These are phyloP conservation scores for Opisthocomus hoazin DNA, from an alignment of 2,113 vertebrate species.

Conservation along the genomic window DNA sequence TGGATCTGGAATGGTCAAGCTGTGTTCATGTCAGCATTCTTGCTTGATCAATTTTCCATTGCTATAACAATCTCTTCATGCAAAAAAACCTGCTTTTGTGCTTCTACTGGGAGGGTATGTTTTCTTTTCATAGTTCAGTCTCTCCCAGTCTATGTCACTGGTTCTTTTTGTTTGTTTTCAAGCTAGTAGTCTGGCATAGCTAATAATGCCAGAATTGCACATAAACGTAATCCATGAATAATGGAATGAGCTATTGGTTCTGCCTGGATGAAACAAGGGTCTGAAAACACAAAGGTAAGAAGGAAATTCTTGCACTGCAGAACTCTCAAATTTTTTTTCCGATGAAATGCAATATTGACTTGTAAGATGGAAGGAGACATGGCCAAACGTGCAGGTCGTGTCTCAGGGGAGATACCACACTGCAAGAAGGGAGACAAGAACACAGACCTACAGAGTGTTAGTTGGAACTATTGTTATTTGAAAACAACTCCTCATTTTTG, in stretches of 20 bases:
- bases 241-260: neutral
- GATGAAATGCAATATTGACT: neutral
- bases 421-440: rapidly evolving
- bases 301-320: neutral
- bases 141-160: neutral
- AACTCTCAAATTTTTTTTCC: neutral
- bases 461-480: neutral
- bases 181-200: neutral
- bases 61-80: neutral
- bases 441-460: neutral
- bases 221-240: neutral
- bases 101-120: neutral
- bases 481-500: neutral
- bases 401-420: neutral
- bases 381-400: neutral
- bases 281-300: neutral
- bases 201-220: neutral
- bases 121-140: neutral
- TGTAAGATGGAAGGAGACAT: neutral
- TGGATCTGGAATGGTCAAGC: neutral
- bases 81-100: neutral
- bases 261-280: neutral
- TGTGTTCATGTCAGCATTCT: neutral
- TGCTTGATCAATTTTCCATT: neutral
- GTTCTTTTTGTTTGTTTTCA: neutral